A percentile compares a stretch with the other conserved stretches of the same genome.
phyloP scores from a whole-genome alignment of 1,140 invertebrate species.

The Apis cerana region DNA sequence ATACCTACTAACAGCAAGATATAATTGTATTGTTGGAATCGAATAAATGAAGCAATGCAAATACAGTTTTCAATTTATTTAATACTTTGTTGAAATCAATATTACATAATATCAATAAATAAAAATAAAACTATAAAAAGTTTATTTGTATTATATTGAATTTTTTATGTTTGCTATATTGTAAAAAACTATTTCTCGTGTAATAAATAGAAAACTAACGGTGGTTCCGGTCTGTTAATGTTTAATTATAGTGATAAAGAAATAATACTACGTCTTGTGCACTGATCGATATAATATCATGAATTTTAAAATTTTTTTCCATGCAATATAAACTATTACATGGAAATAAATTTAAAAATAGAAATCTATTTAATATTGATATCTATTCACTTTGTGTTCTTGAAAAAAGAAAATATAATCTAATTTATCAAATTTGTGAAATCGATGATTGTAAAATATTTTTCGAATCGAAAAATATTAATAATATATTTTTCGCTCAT shows the following conservation, averaged over 20 bases:
- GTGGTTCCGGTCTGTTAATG: slow-evolving; percentile 44
- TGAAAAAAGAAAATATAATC: background rate
- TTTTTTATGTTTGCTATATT: background rate
- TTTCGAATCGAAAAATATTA: background rate
- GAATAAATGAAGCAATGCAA: background rate
- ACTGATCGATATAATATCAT: background rate
- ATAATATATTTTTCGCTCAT: background rate
- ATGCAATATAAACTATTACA: background rate
- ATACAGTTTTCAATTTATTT: background rate
- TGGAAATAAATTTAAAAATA: no score
- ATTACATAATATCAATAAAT: background rate
- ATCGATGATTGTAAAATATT: background rate
- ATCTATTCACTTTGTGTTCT: background rate
- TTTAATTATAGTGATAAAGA: background rate
- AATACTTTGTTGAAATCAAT: background rate
- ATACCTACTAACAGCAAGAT: no score
- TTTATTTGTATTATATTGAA: background rate
- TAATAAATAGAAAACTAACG: slow-evolving; percentile 43
- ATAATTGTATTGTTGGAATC: background rate
- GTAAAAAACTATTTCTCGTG: background rate
- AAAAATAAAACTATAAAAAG: background rate
- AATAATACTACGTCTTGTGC: background rate
- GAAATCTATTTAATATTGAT: background rate
- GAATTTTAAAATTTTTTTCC: background rate
- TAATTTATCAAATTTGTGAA: background rate